These are phyloP conservation scores for Galaxea fascicularis DNA, from an alignment of 92 coral and sea anemone genomes.

Conservation along the genomic window DNA sequence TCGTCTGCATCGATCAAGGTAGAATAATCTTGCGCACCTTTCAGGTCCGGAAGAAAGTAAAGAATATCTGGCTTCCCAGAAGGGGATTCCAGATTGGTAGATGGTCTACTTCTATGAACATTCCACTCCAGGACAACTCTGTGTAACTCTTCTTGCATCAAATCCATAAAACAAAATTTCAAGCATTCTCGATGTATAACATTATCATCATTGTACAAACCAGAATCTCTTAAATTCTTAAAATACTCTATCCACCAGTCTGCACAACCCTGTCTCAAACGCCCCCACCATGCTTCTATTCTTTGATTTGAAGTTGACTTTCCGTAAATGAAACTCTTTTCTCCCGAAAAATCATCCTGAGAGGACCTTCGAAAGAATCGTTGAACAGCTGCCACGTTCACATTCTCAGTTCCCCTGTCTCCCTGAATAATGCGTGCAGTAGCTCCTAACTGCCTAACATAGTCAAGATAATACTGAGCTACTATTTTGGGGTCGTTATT, in stretches of 20 bases:
- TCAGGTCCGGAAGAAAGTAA: conserved; percentile 46
- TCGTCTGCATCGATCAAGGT: conserved; percentile 12
- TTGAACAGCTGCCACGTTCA: conserved; percentile 53
- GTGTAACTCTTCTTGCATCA: conserved; percentile 42
- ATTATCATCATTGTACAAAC: conserved; percentile 36
- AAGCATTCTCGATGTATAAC: conserved; percentile 44
- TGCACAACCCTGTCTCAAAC: conserved; percentile 52
- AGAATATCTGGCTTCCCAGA: conserved; percentile 61
- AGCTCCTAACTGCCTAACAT: conserved; percentile 35
- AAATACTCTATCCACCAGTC: conserved; percentile 63
- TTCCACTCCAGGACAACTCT: conserved; percentile 54
- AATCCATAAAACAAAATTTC: conserved; percentile 47
- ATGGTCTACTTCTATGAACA: conserved; percentile 55
- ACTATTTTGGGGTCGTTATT: conserved; percentile 36
- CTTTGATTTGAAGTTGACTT: conserved; percentile 58
- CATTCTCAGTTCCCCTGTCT: conserved; percentile 59
- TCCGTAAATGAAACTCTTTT: conserved; percentile 63
- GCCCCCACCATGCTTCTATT: conserved; percentile 74
- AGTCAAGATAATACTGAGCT: conserved; percentile 44
- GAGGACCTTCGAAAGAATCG: conserved; percentile 60
- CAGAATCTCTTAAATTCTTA: conserved; percentile 45
- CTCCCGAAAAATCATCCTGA: conserved; percentile 55
- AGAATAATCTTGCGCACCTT: conserved; percentile 16
- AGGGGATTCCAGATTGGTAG: conserved; percentile 38
- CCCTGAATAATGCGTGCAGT: conserved; percentile 56